Conservation (phyloP, 2,888 invertebrate species). For the Xestia sexstrigata region DNA sequence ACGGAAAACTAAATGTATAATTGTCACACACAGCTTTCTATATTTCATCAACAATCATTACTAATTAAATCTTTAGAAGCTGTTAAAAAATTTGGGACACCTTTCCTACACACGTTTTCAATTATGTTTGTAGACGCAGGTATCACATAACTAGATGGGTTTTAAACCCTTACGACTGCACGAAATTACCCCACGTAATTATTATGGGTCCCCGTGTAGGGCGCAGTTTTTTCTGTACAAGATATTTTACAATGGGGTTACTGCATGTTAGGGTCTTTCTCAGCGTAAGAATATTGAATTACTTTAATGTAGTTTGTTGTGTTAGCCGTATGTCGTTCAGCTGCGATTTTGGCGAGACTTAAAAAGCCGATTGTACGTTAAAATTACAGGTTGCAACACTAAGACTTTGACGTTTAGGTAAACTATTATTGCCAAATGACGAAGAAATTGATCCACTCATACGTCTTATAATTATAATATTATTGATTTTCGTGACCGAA, state of each 20-base stretch:
- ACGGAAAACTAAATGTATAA: not conserved
- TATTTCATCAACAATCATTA: not conserved
- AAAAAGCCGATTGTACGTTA: not conserved
- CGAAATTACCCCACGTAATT: constrained; percentile 84
- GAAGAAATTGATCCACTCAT: constrained; percentile 18
- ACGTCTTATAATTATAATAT: constrained; percentile 50
- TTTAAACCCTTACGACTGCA: constrained; percentile 80
- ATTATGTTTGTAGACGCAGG: constrained; percentile 51
- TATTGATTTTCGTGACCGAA: constrained; percentile 55
- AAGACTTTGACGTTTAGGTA: not conserved
- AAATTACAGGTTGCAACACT: not conserved
- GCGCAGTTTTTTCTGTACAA: constrained; percentile 80
- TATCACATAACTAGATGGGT: constrained; percentile 67
- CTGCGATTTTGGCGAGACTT: constrained; percentile 1
- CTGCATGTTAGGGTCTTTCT: constrained; percentile 59
- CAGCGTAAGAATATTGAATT: constrained; percentile 66
- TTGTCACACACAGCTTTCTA: not conserved
- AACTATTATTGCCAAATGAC: not conserved
- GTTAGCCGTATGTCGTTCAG: constrained; percentile 2
- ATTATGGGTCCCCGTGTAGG: constrained; percentile 76
- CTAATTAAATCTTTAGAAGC: not conserved
- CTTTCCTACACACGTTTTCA: constrained; percentile 23
- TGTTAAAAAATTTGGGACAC: not conserved
- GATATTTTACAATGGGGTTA: constrained; percentile 76
- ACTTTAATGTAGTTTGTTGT: constrained; percentile 42